Base-by-base conservation (phyloP, 1,140 invertebrate genomes). In the Lucilia sericata region DNA sequence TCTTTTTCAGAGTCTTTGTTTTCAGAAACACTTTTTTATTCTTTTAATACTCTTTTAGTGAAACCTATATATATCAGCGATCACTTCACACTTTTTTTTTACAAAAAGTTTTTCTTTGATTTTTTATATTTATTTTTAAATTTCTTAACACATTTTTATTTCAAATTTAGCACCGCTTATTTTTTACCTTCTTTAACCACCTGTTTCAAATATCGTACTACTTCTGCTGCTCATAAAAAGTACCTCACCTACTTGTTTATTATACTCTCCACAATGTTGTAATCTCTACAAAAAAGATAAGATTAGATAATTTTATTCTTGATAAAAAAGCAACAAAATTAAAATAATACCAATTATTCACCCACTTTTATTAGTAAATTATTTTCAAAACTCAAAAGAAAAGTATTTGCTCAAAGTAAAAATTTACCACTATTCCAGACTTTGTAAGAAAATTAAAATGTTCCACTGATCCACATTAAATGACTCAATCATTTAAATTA, bases 141-240 rank as follows among this genome's bases (percentile, higher is more conserved):
- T 51, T 47, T 42, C 9, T 21, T 42, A 42, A 12, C 17, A 21
- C 19, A n/a, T 80, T 80, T 80, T 19, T 47, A 21, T 47, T 42
- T 82, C 5, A 36, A 14, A 51, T 76, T 17, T 76, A 42, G 21
- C 80, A 30, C 12, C 30, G 9, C 9, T 49, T 49, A 5, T 19
- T 82, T 30, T 60, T 25, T 82, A 60, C 55, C 80, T 82, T 55
- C 19, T 60, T 51, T 17, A 17, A 42, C 49, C 34, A 78, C 75
- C 75, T 78, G 75, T 47, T 78, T 42, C 34, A 76, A 76, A 78
- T 2, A 8, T 78, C 75, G 75, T 78, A 78, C 75, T 78, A 47
- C 17, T n/a, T n/a, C 0, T 42, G 17, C 17, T 78, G 13, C n/a
- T 42, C 2, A n/a, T 17, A 17, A 17, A 78, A 42, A 10, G 5